Conservation (phyloP, 2,888 invertebrate species). For the Plagodis dolabraria region DNA sequence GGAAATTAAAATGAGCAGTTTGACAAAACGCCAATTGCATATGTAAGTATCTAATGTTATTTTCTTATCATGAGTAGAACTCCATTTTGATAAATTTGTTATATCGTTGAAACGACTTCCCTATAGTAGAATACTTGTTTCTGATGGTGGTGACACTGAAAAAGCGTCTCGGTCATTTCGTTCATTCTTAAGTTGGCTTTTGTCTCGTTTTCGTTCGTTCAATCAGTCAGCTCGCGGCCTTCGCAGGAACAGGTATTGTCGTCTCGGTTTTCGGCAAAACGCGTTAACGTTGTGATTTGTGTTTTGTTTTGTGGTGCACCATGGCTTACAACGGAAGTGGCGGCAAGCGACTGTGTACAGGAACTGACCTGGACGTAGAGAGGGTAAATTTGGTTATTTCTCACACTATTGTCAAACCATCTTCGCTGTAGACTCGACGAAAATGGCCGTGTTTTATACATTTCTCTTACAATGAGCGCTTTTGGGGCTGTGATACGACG, state of each 20-base stretch:
- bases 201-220: conserved; percentile 56
- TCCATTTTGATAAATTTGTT: no score
- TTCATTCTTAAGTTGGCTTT: conserved; percentile 35
- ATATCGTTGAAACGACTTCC: no score
- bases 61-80: no score
- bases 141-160: no score
- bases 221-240: conserved; percentile 74
- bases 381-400: conserved; percentile 68
- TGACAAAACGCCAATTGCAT: no score
- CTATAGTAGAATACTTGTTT: no score
- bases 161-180: conserved; percentile 9
- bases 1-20: no score
- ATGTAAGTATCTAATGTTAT: no score
- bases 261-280: conserved; percentile 58
- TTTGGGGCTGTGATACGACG: conserved; percentile 44
- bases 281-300: conserved; percentile 82
- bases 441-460: conserved; percentile 82
- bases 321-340: conserved; percentile 90
- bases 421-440: conserved; percentile 61
- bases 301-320: conserved; percentile 86
- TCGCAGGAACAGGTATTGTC: conserved; percentile 55
- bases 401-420: conserved; percentile 52
- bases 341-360: conserved; percentile 83
- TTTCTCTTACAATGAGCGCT: conserved; percentile 67
- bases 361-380: conserved; percentile 80